These are phyloP conservation scores for Pseudomugil gertrudae DNA, from an alignment of 2,797 vertebrate genomes.

Conservation along the genomic window DNA sequence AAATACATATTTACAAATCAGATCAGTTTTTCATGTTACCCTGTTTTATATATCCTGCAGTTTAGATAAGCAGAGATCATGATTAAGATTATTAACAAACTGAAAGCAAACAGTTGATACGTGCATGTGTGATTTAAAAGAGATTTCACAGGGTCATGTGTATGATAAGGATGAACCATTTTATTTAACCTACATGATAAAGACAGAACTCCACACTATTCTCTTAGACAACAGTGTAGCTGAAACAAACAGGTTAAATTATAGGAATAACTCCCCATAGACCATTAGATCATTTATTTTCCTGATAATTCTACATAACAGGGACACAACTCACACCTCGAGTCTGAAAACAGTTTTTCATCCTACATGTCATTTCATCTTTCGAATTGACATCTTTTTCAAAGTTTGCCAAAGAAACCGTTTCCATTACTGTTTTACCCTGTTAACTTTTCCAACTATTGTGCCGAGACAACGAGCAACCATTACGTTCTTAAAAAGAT, in stretches of 20 bases:
- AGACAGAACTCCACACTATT: constrained; percentile 10
- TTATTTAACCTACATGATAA: constrained; percentile 28
- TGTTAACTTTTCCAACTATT: constrained; percentile 3
- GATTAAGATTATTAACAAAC: neutral
- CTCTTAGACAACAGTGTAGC: constrained; percentile 19
- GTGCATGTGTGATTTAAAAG: too few relatives aligned
- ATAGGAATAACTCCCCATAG: constrained; percentile 39
- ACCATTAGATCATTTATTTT: constrained; percentile 27
- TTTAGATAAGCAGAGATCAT: neutral
- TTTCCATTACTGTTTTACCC: constrained; percentile 26
- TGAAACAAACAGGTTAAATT: neutral
- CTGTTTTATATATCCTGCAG: neutral
- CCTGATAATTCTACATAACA: constrained; percentile 10
- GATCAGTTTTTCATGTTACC: neutral
- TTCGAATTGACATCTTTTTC: too few relatives aligned
- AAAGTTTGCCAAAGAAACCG: constrained; percentile 21
- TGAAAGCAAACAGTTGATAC: neutral
- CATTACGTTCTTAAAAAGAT: constrained; percentile 17
- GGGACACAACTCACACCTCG: constrained; percentile 5
- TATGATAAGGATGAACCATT: neutral
- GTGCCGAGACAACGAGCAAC: constrained; percentile 9
- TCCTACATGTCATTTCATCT: constrained; percentile 38
- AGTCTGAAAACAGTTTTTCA: constrained; percentile 27
- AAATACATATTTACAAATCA: too few relatives aligned
- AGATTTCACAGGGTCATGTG: neutral